Evolutionary conservation across 2,113 vertebrate species (phyloP).

Genomic region (Callithrix jacchus): DNA sequence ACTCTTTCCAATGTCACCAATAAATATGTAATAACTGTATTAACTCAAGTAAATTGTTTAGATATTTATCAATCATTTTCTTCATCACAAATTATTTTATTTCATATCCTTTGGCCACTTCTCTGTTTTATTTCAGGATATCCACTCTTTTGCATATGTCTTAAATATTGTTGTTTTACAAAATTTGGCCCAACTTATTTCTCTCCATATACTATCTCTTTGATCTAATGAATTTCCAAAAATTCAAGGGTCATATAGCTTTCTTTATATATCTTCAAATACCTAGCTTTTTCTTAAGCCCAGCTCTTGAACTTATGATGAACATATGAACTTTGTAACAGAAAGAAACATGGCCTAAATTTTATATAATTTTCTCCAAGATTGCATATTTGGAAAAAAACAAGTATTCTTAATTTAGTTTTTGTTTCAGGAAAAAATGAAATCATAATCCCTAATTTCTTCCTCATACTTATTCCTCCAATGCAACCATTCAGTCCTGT

Average conservation of each 20-base stretch:
- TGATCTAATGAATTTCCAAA: not conserved
- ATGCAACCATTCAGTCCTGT: not conserved
- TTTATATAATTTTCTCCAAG: not conserved
- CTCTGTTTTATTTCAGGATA: not conserved
- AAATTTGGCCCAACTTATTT: not conserved
- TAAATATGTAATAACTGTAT: not conserved
- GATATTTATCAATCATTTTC: not conserved
- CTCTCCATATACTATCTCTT: not conserved
- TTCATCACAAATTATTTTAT: not conserved
- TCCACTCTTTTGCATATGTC: not conserved
- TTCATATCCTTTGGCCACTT: not conserved
- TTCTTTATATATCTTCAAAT: not conserved
- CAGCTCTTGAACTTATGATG: not conserved
- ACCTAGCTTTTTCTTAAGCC: not conserved
- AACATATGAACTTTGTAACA: not conserved
- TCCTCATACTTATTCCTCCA: not conserved
- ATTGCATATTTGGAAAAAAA: not conserved
- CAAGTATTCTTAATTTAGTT: not conserved
- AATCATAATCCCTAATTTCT: not conserved
- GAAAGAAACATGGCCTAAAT: not conserved
- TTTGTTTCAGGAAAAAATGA: not conserved
- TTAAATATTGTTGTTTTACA: not conserved
- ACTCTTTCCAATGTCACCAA: not conserved
- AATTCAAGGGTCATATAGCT: not conserved
- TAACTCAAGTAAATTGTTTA: not conserved